Percentiles rank a stretch among this genome's conserved stretches.
These are phyloP conservation scores for Odobenus rosmarus DNA, from an alignment of 2,113 vertebrate species.

Conservation along the genomic window DNA sequence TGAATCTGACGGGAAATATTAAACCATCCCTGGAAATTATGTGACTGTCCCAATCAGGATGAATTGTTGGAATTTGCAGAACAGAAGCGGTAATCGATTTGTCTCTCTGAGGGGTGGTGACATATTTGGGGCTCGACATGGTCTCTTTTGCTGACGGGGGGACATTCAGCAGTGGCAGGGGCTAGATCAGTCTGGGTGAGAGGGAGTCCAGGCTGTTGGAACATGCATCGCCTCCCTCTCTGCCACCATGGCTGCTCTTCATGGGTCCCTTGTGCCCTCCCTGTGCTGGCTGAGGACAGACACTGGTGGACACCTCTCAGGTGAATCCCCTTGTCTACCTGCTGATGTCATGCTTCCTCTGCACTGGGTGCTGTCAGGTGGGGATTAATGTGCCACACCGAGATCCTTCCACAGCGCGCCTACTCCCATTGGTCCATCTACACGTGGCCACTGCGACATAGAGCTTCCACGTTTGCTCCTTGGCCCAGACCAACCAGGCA, in stretches of 20 bases:
- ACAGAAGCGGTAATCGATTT: not conserved
- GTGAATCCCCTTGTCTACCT: not conserved
- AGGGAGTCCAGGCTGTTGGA: not conserved
- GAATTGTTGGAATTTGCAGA: not conserved
- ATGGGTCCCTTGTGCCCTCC: fast-evolving
- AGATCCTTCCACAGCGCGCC: not conserved
- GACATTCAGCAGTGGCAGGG: not conserved
- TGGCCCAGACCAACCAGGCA: not conserved
- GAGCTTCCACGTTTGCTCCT: not conserved
- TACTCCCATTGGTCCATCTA: not conserved
- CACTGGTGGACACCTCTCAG: too few relatives aligned
- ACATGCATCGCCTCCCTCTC: not conserved
- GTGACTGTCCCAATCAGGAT: not conserved
- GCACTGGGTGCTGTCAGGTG: not conserved
- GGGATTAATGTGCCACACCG: not conserved
- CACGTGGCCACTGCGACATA: not conserved
- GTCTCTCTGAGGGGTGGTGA: not conserved
- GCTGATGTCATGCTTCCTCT: not conserved
- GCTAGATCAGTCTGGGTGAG: not conserved
- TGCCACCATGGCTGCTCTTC: not conserved
- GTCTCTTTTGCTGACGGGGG: not conserved
- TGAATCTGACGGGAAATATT: not conserved
- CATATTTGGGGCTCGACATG: not conserved
- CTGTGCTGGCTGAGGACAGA: not conserved
- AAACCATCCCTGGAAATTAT: not conserved